A percentile compares a stretch with the other conserved stretches of the same genome.
These are phyloP conservation scores for Epizoanthus fatuus DNA, from an alignment of 92 coral and sea anemone genomes.

Conservation along the genomic window DNA sequence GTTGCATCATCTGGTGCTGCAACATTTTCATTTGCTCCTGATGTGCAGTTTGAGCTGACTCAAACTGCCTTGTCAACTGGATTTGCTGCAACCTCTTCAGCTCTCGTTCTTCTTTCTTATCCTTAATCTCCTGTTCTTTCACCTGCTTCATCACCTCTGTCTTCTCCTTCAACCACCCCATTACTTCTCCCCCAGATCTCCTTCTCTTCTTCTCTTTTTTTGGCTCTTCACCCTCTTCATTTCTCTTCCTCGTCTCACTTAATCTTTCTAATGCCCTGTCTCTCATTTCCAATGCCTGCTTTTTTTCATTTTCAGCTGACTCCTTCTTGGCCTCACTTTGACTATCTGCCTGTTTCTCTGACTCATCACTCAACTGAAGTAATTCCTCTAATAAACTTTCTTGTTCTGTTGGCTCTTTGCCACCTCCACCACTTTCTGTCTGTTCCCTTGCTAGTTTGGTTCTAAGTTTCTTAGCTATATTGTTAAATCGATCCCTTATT, in stretches of 20 bases:
- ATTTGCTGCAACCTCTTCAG: background rate
- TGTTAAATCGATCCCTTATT: constrained; percentile 67
- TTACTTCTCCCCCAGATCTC: constrained; percentile 18
- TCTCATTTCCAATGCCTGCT: constrained; percentile 48
- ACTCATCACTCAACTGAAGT: constrained; percentile 55
- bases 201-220: constrained; percentile 55
- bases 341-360: constrained; percentile 24
- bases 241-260: constrained; percentile 29
- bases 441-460: constrained; percentile 59
- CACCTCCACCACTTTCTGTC: constrained; percentile 76
- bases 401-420: constrained; percentile 48
- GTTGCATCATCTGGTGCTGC: constrained; percentile 14
- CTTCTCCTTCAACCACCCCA: constrained; percentile 2
- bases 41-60: background rate
- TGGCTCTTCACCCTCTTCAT: constrained; percentile 59
- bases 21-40: constrained; percentile 5
- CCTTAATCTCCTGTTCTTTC: background rate
- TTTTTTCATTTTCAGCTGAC: constrained; percentile 36
- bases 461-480: constrained; percentile 50
- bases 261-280: constrained; percentile 10
- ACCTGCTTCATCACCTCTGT: background rate
- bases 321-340: background rate
- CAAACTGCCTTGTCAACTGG: constrained; percentile 12
- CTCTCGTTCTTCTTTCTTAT: constrained; percentile 17
- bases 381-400: constrained; percentile 70